These are phyloP conservation scores for Coreoperca whiteheadi DNA, from an alignment of 2,113 vertebrate species.

Conservation along the genomic window DNA sequence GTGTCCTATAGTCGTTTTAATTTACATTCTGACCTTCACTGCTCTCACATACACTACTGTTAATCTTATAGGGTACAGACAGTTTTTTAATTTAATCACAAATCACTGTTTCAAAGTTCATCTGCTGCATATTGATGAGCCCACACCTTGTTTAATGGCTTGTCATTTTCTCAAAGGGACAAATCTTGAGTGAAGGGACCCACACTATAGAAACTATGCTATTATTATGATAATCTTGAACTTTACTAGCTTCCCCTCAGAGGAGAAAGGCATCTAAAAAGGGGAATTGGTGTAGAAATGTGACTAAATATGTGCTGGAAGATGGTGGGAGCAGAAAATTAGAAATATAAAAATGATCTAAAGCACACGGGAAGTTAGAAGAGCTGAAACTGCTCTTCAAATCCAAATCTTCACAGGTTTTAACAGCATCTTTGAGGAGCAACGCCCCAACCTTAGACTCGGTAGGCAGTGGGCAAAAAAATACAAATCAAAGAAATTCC, in stretches of 20 bases:
- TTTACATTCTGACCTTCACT: conserved; percentile 35
- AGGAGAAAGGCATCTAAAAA: background rate
- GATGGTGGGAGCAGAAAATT: background rate
- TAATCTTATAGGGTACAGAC: conserved; percentile 30
- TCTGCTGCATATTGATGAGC: conserved; percentile 53
- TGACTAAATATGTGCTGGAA: background rate
- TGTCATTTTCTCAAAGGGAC: conserved; percentile 3
- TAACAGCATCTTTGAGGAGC: background rate
- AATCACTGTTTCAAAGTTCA: conserved; percentile 61
- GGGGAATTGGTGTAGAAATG: background rate
- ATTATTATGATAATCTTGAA: conserved; percentile 72
- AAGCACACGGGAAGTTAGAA: background rate
- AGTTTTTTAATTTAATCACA: conserved; percentile 21
- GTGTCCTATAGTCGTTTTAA: conserved; percentile 4
- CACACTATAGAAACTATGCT: conserved; percentile 24
- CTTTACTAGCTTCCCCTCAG: conserved; percentile 4
- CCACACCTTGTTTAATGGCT: conserved; percentile 33
- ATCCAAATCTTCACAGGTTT: background rate
- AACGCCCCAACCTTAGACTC: background rate
- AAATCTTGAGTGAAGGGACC: background rate
- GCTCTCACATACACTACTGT: background rate
- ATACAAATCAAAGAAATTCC: background rate
- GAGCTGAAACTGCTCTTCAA: background rate
- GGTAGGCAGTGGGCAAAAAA: background rate
- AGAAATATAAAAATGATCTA: background rate